Base-by-base conservation (phyloP, 1,140 invertebrate species). In the Xylocopa sonorina region DNA sequence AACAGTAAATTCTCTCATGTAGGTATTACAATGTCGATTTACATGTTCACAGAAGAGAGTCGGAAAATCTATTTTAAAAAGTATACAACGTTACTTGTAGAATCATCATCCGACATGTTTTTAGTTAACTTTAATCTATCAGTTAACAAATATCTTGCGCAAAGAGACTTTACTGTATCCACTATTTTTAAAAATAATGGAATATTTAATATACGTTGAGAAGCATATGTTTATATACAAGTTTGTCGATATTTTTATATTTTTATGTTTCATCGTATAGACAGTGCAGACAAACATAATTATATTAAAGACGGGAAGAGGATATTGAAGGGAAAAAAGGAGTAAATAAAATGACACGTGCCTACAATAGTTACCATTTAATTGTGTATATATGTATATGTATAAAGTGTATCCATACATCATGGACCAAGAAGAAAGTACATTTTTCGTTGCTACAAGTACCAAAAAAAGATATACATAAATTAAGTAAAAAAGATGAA, bases 291-390 rank as follows among this genome's bases (percentile, higher is more conserved):
- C 41, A 32, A 29, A 24, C 21, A 76, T 58, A 38, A 75, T 62
- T 75, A 63, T 74, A 66, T 84, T 21, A 27, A 78, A 82, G 24
- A 58, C 18, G 6, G 43, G 16, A 27, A 0, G 55, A 16, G 53
- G 7, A 29, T 48, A 67, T 62, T 71, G 72, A 27, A 21, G 60
- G 14, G 53, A 53, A 57, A 32, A 57, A 14, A 57, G n/a, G n/a
- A n/a, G n/a, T n/a, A 16, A 27, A 48, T 34, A 50, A 53, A 73
- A 73, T 72, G 57, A 87, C 58, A 82, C 75, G 86, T 88, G 87
- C 82, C 87, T 88, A 87, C 74, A 80, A 83, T 86, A 88, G 87
- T 88, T 88, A 88, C 86, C 87, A 88, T 68, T 87, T 55, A 75
- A 50, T 34, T 73, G 60, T 66, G 34, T 72, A 53, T 82, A 55